These are phyloP conservation scores for Pilophorus perplexus DNA, from an alignment of 2,888 invertebrate species.

Conservation along the genomic window DNA sequence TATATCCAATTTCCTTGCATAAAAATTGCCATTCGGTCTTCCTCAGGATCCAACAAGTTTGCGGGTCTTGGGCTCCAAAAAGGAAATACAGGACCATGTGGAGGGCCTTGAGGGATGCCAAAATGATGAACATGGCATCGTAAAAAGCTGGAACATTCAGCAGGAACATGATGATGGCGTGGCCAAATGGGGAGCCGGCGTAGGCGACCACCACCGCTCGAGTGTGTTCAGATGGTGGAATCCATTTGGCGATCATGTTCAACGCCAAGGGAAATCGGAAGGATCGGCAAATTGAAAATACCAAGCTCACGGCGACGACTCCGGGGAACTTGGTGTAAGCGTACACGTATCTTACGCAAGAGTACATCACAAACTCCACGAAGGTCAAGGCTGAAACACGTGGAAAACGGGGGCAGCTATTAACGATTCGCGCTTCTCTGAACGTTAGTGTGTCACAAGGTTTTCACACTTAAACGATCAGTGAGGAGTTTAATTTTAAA, in stretches of 20 bases:
- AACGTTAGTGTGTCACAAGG: too few species aligned
- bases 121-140: too few species aligned
- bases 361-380: not conserved
- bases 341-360: too few species aligned
- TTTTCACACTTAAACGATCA: too few species aligned
- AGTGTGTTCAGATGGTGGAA: constrained; percentile 19
- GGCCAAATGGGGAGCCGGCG: not conserved
- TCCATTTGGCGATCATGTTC: constrained; percentile 30
- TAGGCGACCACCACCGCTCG: not conserved
- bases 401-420: too few species aligned
- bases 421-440: too few species aligned
- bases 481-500: too few species aligned
- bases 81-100: not conserved
- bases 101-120: too few species aligned
- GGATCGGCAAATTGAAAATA: not conserved
- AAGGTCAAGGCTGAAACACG: not conserved
- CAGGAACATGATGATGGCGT: not conserved
- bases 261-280: constrained; percentile 2
- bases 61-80: constrained; percentile 26
- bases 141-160: too few species aligned
- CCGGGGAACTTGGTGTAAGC: not conserved
- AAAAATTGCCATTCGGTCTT: constrained; percentile 10
- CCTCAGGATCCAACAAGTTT: constrained; percentile 3
- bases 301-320: not conserved
- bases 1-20: constrained; percentile 4